Evolutionary conservation across 2,113 vertebrate genomes (phyloP), one percentile per base, ranked within the genome.

Genomic region (Cyanocitta stelleri): DNA sequence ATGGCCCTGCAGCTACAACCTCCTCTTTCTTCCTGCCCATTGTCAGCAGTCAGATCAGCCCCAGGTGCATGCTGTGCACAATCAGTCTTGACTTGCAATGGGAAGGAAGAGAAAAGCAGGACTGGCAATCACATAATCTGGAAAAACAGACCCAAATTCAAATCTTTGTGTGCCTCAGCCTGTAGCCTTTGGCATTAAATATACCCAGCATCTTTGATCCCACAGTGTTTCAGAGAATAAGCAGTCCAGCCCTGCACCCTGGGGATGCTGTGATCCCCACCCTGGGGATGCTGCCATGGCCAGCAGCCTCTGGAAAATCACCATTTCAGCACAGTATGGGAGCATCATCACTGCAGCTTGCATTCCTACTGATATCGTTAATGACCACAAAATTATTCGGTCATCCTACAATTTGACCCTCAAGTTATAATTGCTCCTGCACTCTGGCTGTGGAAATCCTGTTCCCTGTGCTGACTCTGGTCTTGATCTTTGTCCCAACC

Each of bases 1-100:
- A 0, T 5, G 7, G 37, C 26, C 55, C 54, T 41, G 11, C 0
- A 2, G 58, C 54, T 59, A 56, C 1, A 1, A 21, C 7, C 26
- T 66, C 26, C 27, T 41, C 58, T 43, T 3, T 10, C 37, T 63
- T 73, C 51, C 48, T 29, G 41, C 16, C 56, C 30, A 51, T 52
- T 6, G 35, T 63, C 54, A 76, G 24, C 2, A 2, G 33, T 64
- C 46, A 41, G 15, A 49, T 39, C 61, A 30, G 30, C 24, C 52
- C 24, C 27, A 48, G 23, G 30, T 58, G 26, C 24, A 43, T 27
- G 37, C 39, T 77, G 55, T 39, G 33, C 41, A 43, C 32, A 76
- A 22, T 16, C 11, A 15, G 55, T 48, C 83, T 88, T 74, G n/a
- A 59, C 48, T 77, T 39, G 41, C 20, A 64, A 59, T 24, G 21